Base-by-base conservation (phyloP, 1,140 invertebrate genomes). In the Helicoverpa armigera region DNA sequence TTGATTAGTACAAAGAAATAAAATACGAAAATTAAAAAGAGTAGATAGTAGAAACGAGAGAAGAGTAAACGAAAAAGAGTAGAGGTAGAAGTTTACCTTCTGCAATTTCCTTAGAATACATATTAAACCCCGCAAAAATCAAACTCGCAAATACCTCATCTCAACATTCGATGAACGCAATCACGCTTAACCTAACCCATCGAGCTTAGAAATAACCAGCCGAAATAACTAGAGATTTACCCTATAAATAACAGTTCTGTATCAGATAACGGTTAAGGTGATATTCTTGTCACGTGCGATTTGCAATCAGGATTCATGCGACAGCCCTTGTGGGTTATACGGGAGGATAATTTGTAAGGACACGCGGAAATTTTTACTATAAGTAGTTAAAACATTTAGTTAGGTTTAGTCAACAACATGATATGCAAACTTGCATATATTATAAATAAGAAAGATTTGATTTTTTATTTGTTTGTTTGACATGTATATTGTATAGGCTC, bases 221-320 rank as follows among this genome's bases (percentile, higher is more conserved):
- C 70, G 65, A 70, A 77, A 82, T 82, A 76, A 82, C 54, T 75
- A 77, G 80, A 77, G 80, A 82, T 82, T 82, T 81, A n/a, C 58
- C 70, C 79, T 83, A 86, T 86, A 86, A 86, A 83, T 83, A 86
- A 76, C 65, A 61, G 80, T 82, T 86, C 82, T 76, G 79, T 79
- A 80, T 79, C 70, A 67, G 51, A 51, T 72, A 79, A 54, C 67
- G 14, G 60, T 50, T 18, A 11, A 11, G 61, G 56, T 79, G n/a
- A 51, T 78, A 86, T 85, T 86, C 85, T 14, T 51, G 80, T 63
- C 85, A 86, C 85, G 85, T 85, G 72, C 69, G 35, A n/a, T 14
- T 60, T 63, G 74, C 67, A 81, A 81, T 81, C 80, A 81, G 48
- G 50, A 70, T 76, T 76, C 65, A 76, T 54, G 53, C 54, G 74